phyloP scores from a whole-genome alignment of 2,888 invertebrate species.

The Melinaea menophilus region DNA sequence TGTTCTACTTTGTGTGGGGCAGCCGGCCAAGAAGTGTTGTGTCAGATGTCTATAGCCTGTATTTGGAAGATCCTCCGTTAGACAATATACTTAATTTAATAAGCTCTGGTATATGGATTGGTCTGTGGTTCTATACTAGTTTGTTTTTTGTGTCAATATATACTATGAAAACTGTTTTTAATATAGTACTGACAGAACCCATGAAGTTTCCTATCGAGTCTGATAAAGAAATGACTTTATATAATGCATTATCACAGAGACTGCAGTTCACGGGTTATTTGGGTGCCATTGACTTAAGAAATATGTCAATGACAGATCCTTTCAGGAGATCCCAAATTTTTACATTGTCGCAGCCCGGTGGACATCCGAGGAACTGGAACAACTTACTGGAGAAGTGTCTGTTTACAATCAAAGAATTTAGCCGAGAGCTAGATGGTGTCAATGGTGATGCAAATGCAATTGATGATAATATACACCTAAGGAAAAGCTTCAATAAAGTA shows the following conservation, averaged over 20 bases:
- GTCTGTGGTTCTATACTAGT: conserved; percentile 83
- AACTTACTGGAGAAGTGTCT: conserved; percentile 81
- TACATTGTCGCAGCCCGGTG: conserved; percentile 87
- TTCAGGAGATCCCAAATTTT: conserved; percentile 81
- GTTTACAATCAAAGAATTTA: conserved; percentile 80
- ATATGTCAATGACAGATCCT: conserved; percentile 80
- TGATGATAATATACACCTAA: conserved; percentile 40
- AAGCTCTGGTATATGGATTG: conserved; percentile 75
- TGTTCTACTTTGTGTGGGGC: conserved; percentile 81
- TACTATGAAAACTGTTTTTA: conserved; percentile 83
- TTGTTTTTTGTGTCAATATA: conserved; percentile 84
- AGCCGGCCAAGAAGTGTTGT: conserved; percentile 71
- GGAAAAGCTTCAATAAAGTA: conserved; percentile 42
- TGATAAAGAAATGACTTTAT: conserved; percentile 71
- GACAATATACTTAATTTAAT: conserved; percentile 69
- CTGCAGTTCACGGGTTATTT: conserved; percentile 85
- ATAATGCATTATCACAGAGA: conserved; percentile 79
- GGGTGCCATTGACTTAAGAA: conserved; percentile 85
- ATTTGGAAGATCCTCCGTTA: conserved; percentile 72
- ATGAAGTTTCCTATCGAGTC: conserved; percentile 81
- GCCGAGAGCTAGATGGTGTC: conserved; percentile 78
- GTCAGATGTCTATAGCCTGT: conserved; percentile 72
- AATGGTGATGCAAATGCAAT: conserved; percentile 52
- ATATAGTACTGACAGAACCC: conserved; percentile 84
- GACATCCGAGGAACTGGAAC: conserved; percentile 93